phyloP scores from a whole-genome alignment of 2,888 invertebrate species.

The Cephus sareptanus region DNA sequence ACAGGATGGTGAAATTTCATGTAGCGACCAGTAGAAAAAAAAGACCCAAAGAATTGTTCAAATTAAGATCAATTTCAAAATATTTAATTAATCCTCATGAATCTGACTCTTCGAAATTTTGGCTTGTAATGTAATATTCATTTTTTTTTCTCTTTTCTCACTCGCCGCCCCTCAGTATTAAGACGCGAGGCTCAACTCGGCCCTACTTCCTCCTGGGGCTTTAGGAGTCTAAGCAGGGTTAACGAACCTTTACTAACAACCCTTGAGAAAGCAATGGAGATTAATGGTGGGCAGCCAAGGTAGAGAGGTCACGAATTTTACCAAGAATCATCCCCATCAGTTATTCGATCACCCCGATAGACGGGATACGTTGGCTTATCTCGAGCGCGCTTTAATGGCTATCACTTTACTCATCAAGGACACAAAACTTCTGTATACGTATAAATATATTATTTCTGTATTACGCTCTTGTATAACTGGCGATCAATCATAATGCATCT shows the following conservation, averaged over 20 bases:
- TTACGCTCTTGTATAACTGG: not conserved
- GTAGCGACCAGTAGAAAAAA: not conserved
- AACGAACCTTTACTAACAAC: not conserved
- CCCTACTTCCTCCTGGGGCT: not conserved
- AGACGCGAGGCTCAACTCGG: not conserved
- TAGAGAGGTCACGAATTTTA: not conserved
- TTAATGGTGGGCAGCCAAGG: not conserved
- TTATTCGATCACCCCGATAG: not conserved
- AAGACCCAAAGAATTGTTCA: not conserved
- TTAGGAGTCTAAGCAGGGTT: not conserved
- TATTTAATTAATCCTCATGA: not conserved
- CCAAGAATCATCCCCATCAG: not conserved
- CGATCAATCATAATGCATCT: not conserved
- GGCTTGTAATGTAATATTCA: not conserved
- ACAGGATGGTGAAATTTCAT: not conserved
- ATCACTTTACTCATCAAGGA: not conserved
- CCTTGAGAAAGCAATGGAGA: not conserved
- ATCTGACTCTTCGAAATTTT: not conserved
- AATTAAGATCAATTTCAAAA: not conserved
- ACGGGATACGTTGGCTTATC: not conserved
- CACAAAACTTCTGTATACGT: not conserved
- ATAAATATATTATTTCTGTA: not conserved
- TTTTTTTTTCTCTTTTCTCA: not conserved
- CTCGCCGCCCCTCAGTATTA: not conserved
- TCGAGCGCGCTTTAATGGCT: not conserved